Evolutionary conservation across 2,797 vertebrate species (phyloP).

Genomic region (Sebastolobus alascanus): DNA sequence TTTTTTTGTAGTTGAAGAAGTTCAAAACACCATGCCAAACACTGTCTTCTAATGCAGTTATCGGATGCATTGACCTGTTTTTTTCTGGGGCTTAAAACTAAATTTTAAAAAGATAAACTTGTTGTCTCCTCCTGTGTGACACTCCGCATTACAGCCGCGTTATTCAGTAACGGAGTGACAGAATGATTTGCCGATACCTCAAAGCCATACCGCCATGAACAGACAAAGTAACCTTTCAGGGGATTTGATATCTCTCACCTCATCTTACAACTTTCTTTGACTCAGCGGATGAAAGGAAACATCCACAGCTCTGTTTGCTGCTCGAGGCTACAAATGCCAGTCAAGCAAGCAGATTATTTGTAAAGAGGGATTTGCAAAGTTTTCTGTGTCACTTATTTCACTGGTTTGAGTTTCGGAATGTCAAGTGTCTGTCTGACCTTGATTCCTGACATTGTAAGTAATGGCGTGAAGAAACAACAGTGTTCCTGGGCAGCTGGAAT

Average conservation of each 20-base stretch:
- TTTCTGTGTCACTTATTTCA: slow-evolving; percentile 13
- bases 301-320: not conserved
- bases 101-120: not conserved
- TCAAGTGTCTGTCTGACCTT: slow-evolving; percentile 29
- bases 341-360: slow-evolving; percentile 19
- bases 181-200: not conserved
- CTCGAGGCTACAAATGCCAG: slow-evolving; percentile 36
- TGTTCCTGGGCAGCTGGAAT: not conserved
- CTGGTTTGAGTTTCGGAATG: slow-evolving; percentile 35
- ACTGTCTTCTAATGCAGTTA: not conserved
- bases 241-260: slow-evolving; percentile 32
- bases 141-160: not conserved
- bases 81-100: not conserved
- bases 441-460: not conserved
- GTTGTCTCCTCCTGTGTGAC: not conserved
- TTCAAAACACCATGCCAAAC: not conserved
- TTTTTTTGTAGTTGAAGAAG: not conserved
- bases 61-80: not conserved
- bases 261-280: slow-evolving; percentile 19
- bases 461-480: not conserved
- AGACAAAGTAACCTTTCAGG: slow-evolving; percentile 8
- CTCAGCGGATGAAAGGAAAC: slow-evolving; percentile 30
- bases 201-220: not conserved
- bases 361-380: slow-evolving; percentile 19
- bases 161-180: not conserved